Percentiles rank a stretch among this genome's conserved stretches.
phyloP scores from a whole-genome alignment of 2,888 invertebrate species.

The Himalopsyche tibetana region DNA sequence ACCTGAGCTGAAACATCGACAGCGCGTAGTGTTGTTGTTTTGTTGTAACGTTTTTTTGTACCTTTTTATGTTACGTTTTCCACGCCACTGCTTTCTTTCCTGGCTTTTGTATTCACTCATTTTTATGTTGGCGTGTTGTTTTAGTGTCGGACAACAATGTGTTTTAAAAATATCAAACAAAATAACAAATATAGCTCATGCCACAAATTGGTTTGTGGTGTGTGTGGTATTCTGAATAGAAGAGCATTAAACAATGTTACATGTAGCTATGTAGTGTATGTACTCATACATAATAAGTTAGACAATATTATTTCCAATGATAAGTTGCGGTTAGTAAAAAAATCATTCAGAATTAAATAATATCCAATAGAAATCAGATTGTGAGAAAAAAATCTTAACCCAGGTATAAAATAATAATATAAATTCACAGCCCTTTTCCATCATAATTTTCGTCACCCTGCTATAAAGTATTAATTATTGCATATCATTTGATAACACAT shows the following conservation, averaged over 20 bases:
- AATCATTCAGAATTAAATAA: too few relatives aligned
- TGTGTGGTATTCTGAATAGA: not conserved
- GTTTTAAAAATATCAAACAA: slow-evolving; percentile 14
- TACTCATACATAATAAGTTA: too few relatives aligned
- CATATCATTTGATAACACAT: too few relatives aligned
- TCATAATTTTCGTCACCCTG: too few relatives aligned
- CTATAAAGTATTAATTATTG: too few relatives aligned
- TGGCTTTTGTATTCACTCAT: slow-evolving; percentile 26
- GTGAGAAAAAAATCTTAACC: too few relatives aligned
- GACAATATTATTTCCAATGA: too few relatives aligned
- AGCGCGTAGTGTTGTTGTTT: slow-evolving; percentile 7
- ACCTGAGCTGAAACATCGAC: slow-evolving; percentile 28
- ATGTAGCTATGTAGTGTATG: not conserved
- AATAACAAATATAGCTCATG: slow-evolving; percentile 4
- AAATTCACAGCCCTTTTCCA: too few relatives aligned
- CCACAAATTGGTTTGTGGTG: slow-evolving; percentile 6
- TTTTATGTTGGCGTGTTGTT: slow-evolving; percentile 27
- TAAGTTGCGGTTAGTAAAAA: too few relatives aligned
- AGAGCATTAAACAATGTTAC: not conserved
- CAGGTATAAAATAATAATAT: too few relatives aligned
- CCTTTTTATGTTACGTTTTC: slow-evolving; percentile 19
- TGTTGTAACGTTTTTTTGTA: not conserved
- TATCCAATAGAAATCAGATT: too few relatives aligned
- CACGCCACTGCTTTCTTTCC: slow-evolving; percentile 31
- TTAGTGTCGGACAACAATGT: slow-evolving; percentile 16